These are phyloP conservation scores for Illadopsis cleaveri DNA, from an alignment of 2,113 vertebrate species.

Conservation along the genomic window DNA sequence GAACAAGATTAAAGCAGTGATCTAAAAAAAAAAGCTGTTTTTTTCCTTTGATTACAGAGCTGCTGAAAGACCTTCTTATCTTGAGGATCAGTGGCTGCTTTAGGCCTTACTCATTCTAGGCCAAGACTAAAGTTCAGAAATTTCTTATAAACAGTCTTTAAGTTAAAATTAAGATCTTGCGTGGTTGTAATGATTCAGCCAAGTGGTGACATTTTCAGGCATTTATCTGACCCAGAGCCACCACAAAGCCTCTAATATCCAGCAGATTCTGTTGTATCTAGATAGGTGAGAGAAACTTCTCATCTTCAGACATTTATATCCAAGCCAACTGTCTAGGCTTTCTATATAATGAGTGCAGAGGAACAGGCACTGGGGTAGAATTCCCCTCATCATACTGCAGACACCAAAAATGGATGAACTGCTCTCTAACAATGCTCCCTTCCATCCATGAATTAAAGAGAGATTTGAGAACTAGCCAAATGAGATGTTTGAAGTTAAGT, in stretches of 20 bases:
- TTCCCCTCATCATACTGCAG: not conserved
- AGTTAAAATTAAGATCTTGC: not conserved
- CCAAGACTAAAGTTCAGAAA: not conserved
- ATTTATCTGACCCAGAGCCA: not conserved
- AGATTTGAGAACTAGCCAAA: not conserved
- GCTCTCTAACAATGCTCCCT: not conserved
- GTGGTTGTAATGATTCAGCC: not conserved
- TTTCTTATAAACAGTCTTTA: not conserved
- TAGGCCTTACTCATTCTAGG: not conserved
- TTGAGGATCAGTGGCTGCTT: not conserved
- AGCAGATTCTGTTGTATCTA: not conserved
- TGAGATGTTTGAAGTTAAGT: not conserved
- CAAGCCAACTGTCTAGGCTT: not conserved
- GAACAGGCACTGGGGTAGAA: not conserved
- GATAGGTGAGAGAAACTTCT: not conserved
- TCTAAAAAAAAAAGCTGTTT: not conserved
- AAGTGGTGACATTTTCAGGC: not conserved
- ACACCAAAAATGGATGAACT: not conserved
- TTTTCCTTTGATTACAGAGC: not conserved
- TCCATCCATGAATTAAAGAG: not conserved
- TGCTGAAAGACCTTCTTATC: not conserved
- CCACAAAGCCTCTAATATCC: not conserved
- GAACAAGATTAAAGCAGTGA: conserved; percentile 8
- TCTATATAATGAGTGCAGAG: not conserved
- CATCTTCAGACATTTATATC: not conserved